Evolutionary conservation across 2,888 invertebrate species (phyloP).

Genomic region (Gisinianus flammeolus): DNA sequence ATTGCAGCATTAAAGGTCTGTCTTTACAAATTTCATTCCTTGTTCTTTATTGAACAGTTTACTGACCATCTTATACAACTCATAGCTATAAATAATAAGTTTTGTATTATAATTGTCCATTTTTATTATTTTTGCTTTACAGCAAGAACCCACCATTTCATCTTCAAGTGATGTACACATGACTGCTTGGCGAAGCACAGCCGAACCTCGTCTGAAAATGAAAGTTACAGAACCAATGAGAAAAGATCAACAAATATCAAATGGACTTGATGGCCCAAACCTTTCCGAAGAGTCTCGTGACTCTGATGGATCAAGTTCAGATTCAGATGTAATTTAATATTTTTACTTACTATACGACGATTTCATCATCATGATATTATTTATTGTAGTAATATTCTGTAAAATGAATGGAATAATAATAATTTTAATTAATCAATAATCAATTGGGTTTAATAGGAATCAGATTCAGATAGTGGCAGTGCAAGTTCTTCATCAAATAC

Average conservation of each 20-base stretch:
- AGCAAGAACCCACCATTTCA: conserved; percentile 26
- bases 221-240: conserved; percentile 38
- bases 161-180: conserved; percentile 44
- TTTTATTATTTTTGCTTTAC: background rate
- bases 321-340: conserved; percentile 39
- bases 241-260: conserved; percentile 50
- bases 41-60: background rate
- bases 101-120: background rate
- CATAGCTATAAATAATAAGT: background rate
- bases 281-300: conserved; percentile 54
- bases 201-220: conserved; percentile 41
- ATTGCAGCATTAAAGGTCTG: conserved; percentile 70
- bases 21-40: background rate
- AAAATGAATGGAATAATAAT: background rate
- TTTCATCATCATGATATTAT: background rate
- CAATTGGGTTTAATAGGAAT: conserved; percentile 61
- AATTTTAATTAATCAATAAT: background rate
- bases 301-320: conserved; percentile 41
- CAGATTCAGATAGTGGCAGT: conserved; percentile 60
- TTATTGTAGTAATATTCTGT: too few species aligned
- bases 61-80: background rate
- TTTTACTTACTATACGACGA: background rate
- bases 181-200: conserved; percentile 53
- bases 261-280: conserved; percentile 49
- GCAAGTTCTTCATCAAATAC: conserved; percentile 45